phyloP scores from a whole-genome alignment of 2,888 invertebrate species.

The Callyntrura sp. region DNA sequence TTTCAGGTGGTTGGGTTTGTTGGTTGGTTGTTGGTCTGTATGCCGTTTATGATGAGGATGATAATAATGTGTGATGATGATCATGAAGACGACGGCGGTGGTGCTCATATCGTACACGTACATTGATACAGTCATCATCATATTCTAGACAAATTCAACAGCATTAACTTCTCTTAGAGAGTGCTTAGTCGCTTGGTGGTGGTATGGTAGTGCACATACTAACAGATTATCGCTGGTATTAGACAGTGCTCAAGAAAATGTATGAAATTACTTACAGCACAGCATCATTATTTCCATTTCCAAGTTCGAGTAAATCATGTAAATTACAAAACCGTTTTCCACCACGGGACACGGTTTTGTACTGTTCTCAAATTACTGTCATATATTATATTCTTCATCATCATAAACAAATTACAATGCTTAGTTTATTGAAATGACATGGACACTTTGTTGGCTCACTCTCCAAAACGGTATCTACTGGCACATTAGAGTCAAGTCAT shows the following conservation, averaged over 20 bases:
- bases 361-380: too few species aligned
- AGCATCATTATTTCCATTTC: neutral
- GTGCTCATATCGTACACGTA: slow-evolving; percentile 23
- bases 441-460: too few species aligned
- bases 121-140: too few species aligned
- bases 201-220: neutral
- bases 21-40: neutral
- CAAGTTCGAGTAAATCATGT: neutral
- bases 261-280: slow-evolving; percentile 12
- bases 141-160: slow-evolving; percentile 28
- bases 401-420: too few species aligned
- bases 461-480: too few species aligned
- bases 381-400: too few species aligned
- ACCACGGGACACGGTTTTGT: too few species aligned
- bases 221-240: neutral
- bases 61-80: slow-evolving; percentile 14
- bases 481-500: too few species aligned
- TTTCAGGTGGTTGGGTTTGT: slow-evolving; percentile 52
- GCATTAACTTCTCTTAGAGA: neutral
- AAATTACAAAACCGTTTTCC: too few species aligned
- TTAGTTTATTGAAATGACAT: too few species aligned
- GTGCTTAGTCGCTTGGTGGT: neutral
- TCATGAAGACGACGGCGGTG: neutral
- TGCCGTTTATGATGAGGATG: slow-evolving; percentile 40
- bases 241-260: neutral